These are phyloP conservation scores for Nudaria mundana DNA, from an alignment of 2,888 invertebrate species.

Conservation along the genomic window DNA sequence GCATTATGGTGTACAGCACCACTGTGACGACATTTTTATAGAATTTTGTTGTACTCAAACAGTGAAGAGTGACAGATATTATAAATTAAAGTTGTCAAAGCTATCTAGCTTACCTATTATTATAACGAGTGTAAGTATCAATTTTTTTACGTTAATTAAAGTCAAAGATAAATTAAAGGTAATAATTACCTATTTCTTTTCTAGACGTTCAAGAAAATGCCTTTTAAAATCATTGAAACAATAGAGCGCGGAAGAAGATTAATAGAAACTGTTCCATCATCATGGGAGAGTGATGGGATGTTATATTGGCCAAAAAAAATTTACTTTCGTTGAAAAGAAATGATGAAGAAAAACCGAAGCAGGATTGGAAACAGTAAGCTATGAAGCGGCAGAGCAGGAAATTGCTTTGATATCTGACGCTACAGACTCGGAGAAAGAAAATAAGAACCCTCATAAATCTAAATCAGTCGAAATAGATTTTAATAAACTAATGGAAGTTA, in stretches of 20 bases:
- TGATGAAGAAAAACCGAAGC: conserved; percentile 6
- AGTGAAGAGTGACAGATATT: no score
- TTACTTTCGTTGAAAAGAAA: conserved; percentile 5
- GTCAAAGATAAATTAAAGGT: background rate
- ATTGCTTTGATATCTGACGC: background rate
- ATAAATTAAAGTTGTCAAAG: no score
- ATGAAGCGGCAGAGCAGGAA: conserved; percentile 6
- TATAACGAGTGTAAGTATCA: background rate
- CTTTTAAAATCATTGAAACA: conserved; percentile 10
- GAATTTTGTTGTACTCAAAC: background rate
- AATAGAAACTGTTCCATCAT: conserved; percentile 11
- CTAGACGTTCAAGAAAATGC: conserved; percentile 9
- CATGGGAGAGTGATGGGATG: conserved; percentile 8
- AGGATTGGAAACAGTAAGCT: conserved; percentile 5
- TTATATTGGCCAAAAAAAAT: conserved; percentile 9
- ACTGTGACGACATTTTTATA: background rate
- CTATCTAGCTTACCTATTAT: no score
- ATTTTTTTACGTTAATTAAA: conserved; percentile 1
- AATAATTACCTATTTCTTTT: conserved; percentile 6
- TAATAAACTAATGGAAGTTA: conserved; percentile 7
- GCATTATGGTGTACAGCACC: no score
- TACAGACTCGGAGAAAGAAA: conserved; percentile 7
- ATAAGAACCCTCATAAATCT: conserved; percentile 1
- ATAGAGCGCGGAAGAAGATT: conserved; percentile 12
- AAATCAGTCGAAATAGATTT: conserved; percentile 3